Evolutionary conservation across 1,140 invertebrate genomes (phyloP).

Genomic region (Xylocopa sonorina): DNA sequence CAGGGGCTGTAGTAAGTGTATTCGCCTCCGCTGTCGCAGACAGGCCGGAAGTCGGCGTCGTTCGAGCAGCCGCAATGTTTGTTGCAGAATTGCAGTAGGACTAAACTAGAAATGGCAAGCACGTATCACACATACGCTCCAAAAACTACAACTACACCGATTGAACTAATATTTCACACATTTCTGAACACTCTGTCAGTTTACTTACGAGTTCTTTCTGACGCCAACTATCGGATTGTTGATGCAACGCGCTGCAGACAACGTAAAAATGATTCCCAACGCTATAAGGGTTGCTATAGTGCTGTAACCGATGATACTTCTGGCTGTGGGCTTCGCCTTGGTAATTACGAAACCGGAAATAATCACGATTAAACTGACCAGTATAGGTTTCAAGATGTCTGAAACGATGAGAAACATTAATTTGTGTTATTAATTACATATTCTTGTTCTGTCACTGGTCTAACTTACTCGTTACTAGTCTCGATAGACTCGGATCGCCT

Average conservation of each 20-base stretch:
- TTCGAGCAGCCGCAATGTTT: constrained; percentile 84
- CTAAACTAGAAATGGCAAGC: constrained; percentile 53
- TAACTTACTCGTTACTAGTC: constrained; percentile 79
- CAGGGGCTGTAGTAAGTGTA: constrained; percentile 87
- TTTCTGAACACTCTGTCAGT: no score
- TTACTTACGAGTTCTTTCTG: constrained; percentile 70
- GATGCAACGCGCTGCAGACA: constrained; percentile 85
- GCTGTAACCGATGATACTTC: constrained; percentile 83
- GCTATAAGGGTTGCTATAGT: constrained; percentile 80
- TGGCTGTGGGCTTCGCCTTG: constrained; percentile 83
- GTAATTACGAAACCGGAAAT: constrained; percentile 85
- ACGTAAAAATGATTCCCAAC: constrained; percentile 82
- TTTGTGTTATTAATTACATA: not conserved
- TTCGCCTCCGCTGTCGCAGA: constrained; percentile 83
- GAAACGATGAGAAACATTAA: constrained; percentile 34
- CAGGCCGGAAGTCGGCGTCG: constrained; percentile 85
- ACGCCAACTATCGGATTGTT: constrained; percentile 79
- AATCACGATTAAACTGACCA: constrained; percentile 84
- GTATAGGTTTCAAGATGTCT: constrained; percentile 84
- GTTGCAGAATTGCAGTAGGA: constrained; percentile 83
- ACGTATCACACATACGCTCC: no score
- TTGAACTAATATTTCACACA: no score
- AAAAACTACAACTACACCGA: no score
- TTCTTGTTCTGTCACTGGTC: not conserved
- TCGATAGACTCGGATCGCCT: constrained; percentile 82